phyloP scores from a whole-genome alignment of 2,888 invertebrate genomes.

The Drosophila kuntzei region DNA sequence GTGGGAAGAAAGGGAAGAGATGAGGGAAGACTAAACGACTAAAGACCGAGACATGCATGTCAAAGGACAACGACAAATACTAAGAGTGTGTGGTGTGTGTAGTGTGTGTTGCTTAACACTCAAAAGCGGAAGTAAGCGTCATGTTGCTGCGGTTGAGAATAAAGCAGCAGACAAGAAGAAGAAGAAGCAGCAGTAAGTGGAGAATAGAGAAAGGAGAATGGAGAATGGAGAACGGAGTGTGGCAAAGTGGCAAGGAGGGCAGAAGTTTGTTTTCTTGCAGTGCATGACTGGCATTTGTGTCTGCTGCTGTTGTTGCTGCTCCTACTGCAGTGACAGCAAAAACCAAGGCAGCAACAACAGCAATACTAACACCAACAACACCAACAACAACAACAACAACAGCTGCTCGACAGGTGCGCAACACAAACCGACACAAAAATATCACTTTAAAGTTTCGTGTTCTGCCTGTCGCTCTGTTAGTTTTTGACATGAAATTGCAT shows the following conservation, averaged over 20 bases:
- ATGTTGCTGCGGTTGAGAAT: slow-evolving; percentile 65
- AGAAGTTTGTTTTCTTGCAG: slow-evolving; percentile 78
- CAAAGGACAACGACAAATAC: slow-evolving; percentile 68
- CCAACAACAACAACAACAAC: slow-evolving; percentile 39
- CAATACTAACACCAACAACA: slow-evolving; percentile 11
- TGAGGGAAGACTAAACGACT: slow-evolving; percentile 34
- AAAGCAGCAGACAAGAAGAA: slow-evolving; percentile 18
- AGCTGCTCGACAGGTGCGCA: slow-evolving; percentile 68
- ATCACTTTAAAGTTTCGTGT: slow-evolving; percentile 77
- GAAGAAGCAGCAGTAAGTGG: slow-evolving; percentile 19
- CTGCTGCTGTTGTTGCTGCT: slow-evolving; percentile 28
- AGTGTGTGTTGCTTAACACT: slow-evolving; percentile 74
- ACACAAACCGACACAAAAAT: slow-evolving; percentile 77
- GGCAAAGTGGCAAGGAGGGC: slow-evolving; percentile 36
- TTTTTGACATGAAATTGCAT: slow-evolving; percentile 81
- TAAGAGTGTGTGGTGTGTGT: slow-evolving; percentile 23
- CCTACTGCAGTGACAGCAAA: slow-evolving; percentile 69
- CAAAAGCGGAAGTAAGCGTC: slow-evolving; percentile 80
- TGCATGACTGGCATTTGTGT: slow-evolving; percentile 74
- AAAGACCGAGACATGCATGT: slow-evolving; percentile 77
- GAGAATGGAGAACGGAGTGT: slow-evolving; percentile 18
- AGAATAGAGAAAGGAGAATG: background rate
- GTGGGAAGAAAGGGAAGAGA: slow-evolving; percentile 13
- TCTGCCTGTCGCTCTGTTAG: slow-evolving; percentile 77
- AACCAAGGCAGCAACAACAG: slow-evolving; percentile 57